Conservation (phyloP, 2,888 invertebrate genomes). For the Hirtodrosophila confusa region DNA sequence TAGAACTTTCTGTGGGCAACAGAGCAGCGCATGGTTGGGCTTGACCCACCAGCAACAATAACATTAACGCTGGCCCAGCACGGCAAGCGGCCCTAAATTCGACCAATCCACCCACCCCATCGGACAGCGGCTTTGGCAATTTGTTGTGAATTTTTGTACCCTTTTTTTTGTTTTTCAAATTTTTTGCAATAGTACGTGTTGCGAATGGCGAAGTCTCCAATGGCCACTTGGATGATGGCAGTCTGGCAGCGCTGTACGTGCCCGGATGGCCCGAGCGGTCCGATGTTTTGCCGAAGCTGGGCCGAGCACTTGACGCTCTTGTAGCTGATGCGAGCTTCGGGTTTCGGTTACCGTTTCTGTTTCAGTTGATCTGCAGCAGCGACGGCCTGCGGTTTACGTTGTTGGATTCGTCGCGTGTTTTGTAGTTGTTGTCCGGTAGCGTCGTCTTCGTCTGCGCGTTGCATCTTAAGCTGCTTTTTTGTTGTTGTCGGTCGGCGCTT, state of each 20-base stretch:
- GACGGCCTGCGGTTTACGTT: conserved; percentile 42
- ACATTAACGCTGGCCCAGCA: conserved; percentile 3
- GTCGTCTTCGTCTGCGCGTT: conserved; percentile 26
- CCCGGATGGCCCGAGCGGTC: background rate
- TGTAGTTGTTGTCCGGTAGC: conserved; percentile 13
- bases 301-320: conserved; percentile 20
- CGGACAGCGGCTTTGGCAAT: conserved; percentile 14
- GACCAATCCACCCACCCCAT: background rate
- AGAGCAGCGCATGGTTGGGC: conserved; percentile 29
- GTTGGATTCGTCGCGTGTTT: conserved; percentile 1
- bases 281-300: conserved; percentile 4
- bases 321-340: background rate
- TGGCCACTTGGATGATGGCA: conserved; percentile 11
- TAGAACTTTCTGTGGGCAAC: conserved; percentile 53
- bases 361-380: conserved; percentile 63
- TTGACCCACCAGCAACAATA: conserved; percentile 3
- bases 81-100: conserved; percentile 13
- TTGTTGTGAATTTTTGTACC: conserved; percentile 8
- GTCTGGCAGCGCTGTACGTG: conserved; percentile 31
- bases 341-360: conserved; percentile 4
- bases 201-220: conserved; percentile 31
- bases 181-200: conserved; percentile 60
- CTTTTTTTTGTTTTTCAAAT: conserved; percentile 6
- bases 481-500: conserved; percentile 34
- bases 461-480: conserved; percentile 26